phyloP scores from a whole-genome alignment of 1,140 invertebrate genomes.

The Penaeus japonicus region DNA sequence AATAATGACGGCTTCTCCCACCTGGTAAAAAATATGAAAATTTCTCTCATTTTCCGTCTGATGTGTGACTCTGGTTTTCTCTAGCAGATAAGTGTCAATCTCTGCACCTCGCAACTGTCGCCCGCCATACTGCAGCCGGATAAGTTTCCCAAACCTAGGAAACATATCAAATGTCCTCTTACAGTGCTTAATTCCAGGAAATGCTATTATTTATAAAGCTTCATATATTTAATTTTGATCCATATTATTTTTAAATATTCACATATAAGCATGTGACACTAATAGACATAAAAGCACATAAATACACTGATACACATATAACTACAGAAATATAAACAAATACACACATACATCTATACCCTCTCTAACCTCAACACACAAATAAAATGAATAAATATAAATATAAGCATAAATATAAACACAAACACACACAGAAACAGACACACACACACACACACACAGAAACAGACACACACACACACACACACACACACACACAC shows the following conservation, averaged over 20 bases:
- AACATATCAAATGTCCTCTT: neutral
- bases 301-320: neutral
- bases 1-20: neutral
- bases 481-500: no score
- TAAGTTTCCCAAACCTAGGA: conserved; percentile 57
- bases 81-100: conserved; percentile 76
- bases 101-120: conserved; percentile 43
- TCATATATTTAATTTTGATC: no score
- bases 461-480: no score
- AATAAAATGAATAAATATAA: neutral
- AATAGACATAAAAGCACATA: no score
- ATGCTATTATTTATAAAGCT: no score
- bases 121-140: conserved; percentile 55
- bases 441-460: no score
- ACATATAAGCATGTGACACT: no score
- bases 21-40: conserved; percentile 95
- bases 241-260: no score
- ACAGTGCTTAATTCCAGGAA: neutral
- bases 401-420: neutral
- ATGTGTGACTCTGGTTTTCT: conserved; percentile 90
- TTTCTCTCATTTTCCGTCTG: conserved; percentile 87
- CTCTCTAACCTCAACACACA: neutral
- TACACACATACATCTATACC: conserved; percentile 9
- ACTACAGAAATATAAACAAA: neutral
- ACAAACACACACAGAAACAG: neutral